Percentiles rank a stretch among this genome's conserved stretches.
Evolutionary conservation across 2,888 invertebrate genomes (phyloP).

Genomic region (Drosophila tanythrix): DNA sequence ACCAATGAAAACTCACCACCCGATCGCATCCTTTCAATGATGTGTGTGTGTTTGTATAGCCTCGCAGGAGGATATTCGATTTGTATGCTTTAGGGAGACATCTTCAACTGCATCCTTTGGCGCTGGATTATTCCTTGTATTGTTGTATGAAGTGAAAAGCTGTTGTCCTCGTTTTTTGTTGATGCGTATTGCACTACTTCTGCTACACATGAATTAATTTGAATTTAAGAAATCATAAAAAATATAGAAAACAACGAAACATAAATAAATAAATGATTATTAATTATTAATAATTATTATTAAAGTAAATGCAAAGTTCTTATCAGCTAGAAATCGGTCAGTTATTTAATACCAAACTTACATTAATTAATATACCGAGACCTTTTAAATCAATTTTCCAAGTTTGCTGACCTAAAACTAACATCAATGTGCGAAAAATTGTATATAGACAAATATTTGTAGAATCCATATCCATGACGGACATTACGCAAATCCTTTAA

Average conservation of each 20-base stretch:
- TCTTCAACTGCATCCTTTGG: neutral
- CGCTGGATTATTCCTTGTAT: neutral
- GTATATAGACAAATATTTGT: neutral
- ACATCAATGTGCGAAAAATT: too few species aligned
- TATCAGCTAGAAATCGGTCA: neutral
- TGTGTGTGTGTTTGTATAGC: neutral
- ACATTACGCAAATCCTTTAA: too few species aligned
- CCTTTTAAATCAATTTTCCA: too few species aligned
- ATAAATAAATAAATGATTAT: neutral
- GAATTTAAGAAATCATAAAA: neutral
- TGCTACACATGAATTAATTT: neutral
- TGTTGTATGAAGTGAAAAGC: neutral
- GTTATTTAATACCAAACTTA: neutral
- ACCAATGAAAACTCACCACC: slow-evolving; percentile 45
- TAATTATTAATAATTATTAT: too few species aligned
- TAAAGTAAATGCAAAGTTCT: neutral
- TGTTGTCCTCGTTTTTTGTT: neutral
- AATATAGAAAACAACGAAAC: neutral
- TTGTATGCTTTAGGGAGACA: slow-evolving; percentile 1
- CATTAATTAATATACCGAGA: too few species aligned
- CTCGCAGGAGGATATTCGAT: neutral
- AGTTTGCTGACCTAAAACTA: too few species aligned
- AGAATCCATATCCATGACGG: neutral
- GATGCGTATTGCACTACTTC: neutral
- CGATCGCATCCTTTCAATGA: slow-evolving; percentile 9